Conservation (phyloP, 2,888 invertebrate genomes). For the Ctenicera cuprea region DNA sequence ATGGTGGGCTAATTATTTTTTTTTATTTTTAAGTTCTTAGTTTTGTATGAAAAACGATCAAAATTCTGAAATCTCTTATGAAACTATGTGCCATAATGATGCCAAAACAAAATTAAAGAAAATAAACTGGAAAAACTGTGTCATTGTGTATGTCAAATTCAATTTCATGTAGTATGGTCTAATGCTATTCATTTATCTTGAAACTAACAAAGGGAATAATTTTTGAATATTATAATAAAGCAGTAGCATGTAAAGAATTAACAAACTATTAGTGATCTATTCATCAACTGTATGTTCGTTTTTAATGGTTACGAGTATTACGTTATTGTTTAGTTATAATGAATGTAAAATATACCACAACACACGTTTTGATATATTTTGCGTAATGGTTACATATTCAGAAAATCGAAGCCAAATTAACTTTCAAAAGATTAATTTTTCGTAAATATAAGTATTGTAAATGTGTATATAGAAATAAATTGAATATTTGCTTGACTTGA, state of each 20-base stretch:
- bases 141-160: too few relatives aligned
- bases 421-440: background rate
- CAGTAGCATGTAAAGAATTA: background rate
- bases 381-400: slow-evolving; percentile 8
- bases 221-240: background rate
- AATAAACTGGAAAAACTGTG: too few relatives aligned
- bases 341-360: slow-evolving; percentile 3
- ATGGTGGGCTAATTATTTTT: too few relatives aligned
- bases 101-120: too few relatives aligned
- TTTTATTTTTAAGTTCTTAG: too few relatives aligned
- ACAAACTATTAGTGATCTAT: background rate
- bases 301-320: background rate
- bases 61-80: too few relatives aligned
- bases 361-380: slow-evolving; percentile 5
- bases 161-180: too few relatives aligned
- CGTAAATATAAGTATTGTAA: background rate
- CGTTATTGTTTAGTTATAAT: background rate
- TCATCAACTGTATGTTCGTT: background rate
- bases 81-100: too few relatives aligned
- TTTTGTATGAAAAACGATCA: too few relatives aligned
- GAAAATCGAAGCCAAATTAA: background rate
- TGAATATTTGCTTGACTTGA: background rate
- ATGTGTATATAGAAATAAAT: slow-evolving; percentile 24
- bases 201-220: background rate
- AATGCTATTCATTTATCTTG: too few relatives aligned